Evolutionary conservation across 2,888 invertebrate species (phyloP).

Genomic region (Conus canariensis): DNA sequence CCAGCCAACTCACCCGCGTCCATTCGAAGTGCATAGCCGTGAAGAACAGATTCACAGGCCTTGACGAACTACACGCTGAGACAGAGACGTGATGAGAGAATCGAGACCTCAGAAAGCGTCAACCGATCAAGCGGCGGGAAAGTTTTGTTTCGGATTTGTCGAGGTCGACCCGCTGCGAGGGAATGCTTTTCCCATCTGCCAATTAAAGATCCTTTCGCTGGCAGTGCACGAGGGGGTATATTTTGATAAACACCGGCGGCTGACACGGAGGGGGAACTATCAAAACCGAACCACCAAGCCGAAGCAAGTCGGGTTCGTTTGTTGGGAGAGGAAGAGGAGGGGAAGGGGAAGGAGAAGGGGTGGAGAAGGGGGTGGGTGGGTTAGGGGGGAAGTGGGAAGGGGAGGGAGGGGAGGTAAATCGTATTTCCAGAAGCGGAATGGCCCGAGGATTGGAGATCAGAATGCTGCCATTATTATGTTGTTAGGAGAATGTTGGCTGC

Average conservation of each 20-base stretch:
- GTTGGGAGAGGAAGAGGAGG: no score
- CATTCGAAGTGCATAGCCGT: not conserved
- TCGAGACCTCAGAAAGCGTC: not conserved
- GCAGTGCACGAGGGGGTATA: not conserved
- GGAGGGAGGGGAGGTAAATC: not conserved
- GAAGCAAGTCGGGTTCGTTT: no score
- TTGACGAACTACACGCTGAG: not conserved
- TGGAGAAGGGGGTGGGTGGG: no score
- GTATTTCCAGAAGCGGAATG: not conserved
- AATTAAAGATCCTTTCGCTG: not conserved
- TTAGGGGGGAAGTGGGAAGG: no score
- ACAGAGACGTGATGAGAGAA: not conserved
- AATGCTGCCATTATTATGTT: no score
- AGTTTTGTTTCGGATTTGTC: not conserved
- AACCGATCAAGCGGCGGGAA: not conserved
- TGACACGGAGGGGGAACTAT: not conserved
- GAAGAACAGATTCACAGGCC: no score
- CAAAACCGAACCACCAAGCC: no score
- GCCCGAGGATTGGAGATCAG: no score
- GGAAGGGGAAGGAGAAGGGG: not conserved
- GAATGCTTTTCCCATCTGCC: conserved; percentile 25
- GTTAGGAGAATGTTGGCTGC: no score
- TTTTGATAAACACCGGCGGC: conserved; percentile 31
- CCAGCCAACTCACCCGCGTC: not conserved
- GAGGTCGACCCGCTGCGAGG: not conserved